A percentile compares a stretch with the other conserved stretches of the same genome.
Evolutionary conservation across 2,113 vertebrate genomes (phyloP).

Genomic region (Balaenoptera acutorostrata): DNA sequence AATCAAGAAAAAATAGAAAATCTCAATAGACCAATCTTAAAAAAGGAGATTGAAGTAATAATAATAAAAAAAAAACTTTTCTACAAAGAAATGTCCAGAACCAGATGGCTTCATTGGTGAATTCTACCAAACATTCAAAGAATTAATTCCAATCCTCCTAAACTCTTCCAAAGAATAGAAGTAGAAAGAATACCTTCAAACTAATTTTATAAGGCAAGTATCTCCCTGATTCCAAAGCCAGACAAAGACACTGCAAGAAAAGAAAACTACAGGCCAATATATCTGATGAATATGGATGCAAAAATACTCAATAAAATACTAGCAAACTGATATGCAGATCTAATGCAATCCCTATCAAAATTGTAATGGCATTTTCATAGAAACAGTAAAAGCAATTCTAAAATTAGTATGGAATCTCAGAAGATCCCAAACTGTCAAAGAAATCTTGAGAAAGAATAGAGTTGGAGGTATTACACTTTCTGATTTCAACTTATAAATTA

Average conservation of each 20-base stretch:
- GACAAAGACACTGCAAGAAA: background rate
- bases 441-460: background rate
- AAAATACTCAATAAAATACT: background rate
- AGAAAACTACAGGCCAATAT: background rate
- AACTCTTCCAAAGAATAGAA: background rate
- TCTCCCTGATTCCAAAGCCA: background rate
- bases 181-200: background rate
- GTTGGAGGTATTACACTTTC: background rate
- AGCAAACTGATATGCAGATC: background rate
- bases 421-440: background rate
- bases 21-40: background rate
- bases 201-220: background rate
- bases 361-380: background rate
- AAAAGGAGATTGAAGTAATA: background rate
- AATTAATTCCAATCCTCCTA: background rate
- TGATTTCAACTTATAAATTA: background rate
- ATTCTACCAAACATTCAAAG: background rate
- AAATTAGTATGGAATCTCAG: background rate
- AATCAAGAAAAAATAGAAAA: background rate
- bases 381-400: background rate
- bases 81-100: background rate
- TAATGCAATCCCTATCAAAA: background rate
- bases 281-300: background rate
- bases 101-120: background rate
- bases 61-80: background rate